Percentiles rank a stretch among this genome's conserved stretches.
These are phyloP conservation scores for Drosophila birchii DNA, from an alignment of 2,888 invertebrate species.

Conservation along the genomic window DNA sequence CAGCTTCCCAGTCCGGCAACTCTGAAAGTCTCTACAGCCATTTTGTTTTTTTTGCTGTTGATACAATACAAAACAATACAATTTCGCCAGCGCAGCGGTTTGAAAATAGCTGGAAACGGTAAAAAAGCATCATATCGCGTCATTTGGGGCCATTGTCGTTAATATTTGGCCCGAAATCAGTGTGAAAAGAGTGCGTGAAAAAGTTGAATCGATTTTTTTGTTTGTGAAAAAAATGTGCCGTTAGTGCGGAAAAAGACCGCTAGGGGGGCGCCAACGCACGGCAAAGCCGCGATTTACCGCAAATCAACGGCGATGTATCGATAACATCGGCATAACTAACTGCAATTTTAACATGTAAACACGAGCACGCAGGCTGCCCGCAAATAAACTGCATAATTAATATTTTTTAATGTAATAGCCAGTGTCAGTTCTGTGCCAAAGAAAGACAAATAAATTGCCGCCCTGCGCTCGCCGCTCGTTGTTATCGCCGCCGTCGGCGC, in stretches of 20 bases:
- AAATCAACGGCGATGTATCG: slow-evolving; percentile 55
- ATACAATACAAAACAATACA: too few species aligned
- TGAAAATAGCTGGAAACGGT: slow-evolving; percentile 78
- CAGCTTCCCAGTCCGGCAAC: too few species aligned
- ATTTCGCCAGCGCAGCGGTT: slow-evolving; percentile 78
- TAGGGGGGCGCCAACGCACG: slow-evolving; percentile 57
- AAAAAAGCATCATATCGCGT: slow-evolving; percentile 71
- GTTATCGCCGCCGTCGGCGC: slow-evolving; percentile 31
- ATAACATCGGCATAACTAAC: slow-evolving; percentile 12
- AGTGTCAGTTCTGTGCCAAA: not conserved
- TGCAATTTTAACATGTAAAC: slow-evolving; percentile 5
- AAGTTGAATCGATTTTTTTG: slow-evolving; percentile 83
- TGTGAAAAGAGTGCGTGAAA: slow-evolving; percentile 83
- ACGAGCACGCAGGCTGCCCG: not conserved
- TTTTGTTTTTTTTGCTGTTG: too few species aligned
- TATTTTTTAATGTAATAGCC: not conserved
- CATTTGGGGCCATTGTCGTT: slow-evolving; percentile 65
- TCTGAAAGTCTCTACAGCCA: too few species aligned
- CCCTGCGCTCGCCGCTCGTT: not conserved
- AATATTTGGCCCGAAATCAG: slow-evolving; percentile 63
- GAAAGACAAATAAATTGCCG: not conserved
- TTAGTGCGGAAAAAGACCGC: slow-evolving; percentile 50
- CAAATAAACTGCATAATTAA: not conserved
- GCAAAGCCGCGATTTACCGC: slow-evolving; percentile 56
- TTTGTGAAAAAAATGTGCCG: slow-evolving; percentile 79